A percentile compares a stretch with the other conserved stretches of the same genome.
Evolutionary conservation across 2,797 vertebrate species (phyloP).

Genomic region (Buceros bicornis): DNA sequence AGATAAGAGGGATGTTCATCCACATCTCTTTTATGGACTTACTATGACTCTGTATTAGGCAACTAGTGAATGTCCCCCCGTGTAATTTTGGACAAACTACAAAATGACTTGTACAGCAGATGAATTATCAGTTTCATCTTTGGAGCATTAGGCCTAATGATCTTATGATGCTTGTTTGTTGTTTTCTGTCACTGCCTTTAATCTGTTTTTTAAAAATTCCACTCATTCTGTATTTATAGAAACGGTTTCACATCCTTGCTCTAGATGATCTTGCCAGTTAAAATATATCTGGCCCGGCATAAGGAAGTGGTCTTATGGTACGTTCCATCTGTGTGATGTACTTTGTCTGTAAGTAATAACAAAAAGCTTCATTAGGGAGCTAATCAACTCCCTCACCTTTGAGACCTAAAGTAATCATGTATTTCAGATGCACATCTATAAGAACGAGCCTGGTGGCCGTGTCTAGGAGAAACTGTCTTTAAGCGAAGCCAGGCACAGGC

Average conservation of each 20-base stretch:
- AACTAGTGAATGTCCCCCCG: neutral
- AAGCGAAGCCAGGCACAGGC: neutral
- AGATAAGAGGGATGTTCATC: neutral
- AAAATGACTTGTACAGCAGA: neutral
- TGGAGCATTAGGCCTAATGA: neutral
- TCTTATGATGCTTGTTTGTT: neutral
- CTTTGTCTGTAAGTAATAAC: slow-evolving; percentile 71
- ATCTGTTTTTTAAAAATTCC: neutral
- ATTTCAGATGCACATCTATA: slow-evolving; percentile 74
- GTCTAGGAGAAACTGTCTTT: slow-evolving; percentile 5
- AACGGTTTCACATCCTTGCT: neutral
- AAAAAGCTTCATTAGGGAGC: slow-evolving; percentile 68
- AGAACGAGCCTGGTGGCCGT: neutral
- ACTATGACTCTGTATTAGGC: neutral
- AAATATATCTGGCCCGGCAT: neutral
- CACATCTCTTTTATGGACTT: neutral
- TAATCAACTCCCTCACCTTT: slow-evolving; percentile 69
- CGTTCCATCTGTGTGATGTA: slow-evolving; percentile 46
- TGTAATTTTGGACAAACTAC: neutral
- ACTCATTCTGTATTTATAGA: neutral
- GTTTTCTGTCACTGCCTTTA: neutral
- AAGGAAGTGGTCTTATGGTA: neutral
- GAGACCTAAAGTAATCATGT: slow-evolving; percentile 70
- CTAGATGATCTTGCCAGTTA: slow-evolving; percentile 3
- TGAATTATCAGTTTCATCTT: neutral